These are phyloP conservation scores for Abscondita cerata DNA, from an alignment of 2,888 invertebrate genomes.

Conservation along the genomic window DNA sequence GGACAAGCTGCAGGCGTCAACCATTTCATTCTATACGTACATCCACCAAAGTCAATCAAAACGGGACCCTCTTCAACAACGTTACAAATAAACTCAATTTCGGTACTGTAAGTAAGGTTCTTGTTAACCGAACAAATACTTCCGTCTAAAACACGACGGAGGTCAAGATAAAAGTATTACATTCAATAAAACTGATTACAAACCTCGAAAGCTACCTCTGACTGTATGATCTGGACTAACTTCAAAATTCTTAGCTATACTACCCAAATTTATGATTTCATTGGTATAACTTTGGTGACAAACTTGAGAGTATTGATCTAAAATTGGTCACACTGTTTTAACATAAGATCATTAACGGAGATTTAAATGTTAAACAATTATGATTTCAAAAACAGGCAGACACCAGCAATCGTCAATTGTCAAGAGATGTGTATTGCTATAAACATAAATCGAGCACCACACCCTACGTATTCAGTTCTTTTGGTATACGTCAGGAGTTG, in stretches of 20 bases:
- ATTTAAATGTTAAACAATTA: too few relatives aligned
- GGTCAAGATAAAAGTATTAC: too few relatives aligned
- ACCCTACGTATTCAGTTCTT: too few relatives aligned
- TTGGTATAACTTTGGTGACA: slow-evolving; percentile 33
- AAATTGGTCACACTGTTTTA: slow-evolving; percentile 21
- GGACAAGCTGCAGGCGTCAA: slow-evolving; percentile 43
- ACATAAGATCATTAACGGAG: not conserved
- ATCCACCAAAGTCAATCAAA: slow-evolving; percentile 29
- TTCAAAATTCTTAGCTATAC: slow-evolving; percentile 16
- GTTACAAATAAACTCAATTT: slow-evolving; percentile 42
- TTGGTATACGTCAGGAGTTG: too few relatives aligned
- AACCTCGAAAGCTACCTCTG: slow-evolving; percentile 26
- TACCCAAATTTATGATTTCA: slow-evolving; percentile 32
- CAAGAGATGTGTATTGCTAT: not conserved
- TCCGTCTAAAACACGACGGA: slow-evolving; percentile 20
- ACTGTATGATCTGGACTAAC: slow-evolving; percentile 28
- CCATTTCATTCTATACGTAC: slow-evolving; percentile 40
- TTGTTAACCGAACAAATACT: slow-evolving; percentile 16
- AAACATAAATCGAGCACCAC: too few relatives aligned
- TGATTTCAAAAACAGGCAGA: too few relatives aligned
- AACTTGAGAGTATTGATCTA: slow-evolving; percentile 42
- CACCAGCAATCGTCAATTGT: too few relatives aligned
- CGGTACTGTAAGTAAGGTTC: slow-evolving; percentile 33
- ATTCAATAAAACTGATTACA: too few relatives aligned
- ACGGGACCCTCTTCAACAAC: slow-evolving; percentile 39